Evolutionary conservation across 2,888 invertebrate species (phyloP).

Genomic region (Limnephilus marmoratus): DNA sequence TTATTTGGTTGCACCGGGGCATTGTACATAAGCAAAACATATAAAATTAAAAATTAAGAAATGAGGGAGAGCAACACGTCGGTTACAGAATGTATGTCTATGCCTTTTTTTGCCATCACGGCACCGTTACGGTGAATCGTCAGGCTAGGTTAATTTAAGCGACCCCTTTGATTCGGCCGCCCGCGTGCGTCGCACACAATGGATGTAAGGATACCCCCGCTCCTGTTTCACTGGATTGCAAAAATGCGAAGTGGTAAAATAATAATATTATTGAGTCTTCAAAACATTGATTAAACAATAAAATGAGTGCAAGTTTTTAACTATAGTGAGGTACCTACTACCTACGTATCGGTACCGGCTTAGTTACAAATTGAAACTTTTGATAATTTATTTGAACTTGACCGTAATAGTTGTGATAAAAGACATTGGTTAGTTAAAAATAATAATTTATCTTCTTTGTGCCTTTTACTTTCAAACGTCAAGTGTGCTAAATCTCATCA

Average conservation of each 20-base stretch:
- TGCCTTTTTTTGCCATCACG: no score
- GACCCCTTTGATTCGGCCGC: neutral
- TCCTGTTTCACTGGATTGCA: neutral
- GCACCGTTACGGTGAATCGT: no score
- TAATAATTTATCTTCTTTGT: neutral
- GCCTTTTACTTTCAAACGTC: no score
- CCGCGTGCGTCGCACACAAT: neutral
- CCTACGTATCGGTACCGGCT: neutral
- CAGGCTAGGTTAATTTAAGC: no score
- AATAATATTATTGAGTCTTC: neutral
- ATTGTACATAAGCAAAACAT: no score
- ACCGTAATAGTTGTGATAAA: neutral
- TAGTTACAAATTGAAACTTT: neutral
- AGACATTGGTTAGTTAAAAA: neutral
- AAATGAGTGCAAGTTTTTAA: neutral
- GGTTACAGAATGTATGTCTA: no score
- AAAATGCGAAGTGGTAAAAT: neutral
- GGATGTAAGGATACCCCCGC: neutral
- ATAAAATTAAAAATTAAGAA: no score
- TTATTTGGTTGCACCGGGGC: no score
- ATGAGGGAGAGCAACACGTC: no score
- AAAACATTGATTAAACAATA: neutral
- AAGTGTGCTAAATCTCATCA: no score
- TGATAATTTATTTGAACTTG: neutral
- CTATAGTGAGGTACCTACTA: neutral